Evolutionary conservation across 2,113 vertebrate species (phyloP).

Genomic region (Bubalus kerabau): DNA sequence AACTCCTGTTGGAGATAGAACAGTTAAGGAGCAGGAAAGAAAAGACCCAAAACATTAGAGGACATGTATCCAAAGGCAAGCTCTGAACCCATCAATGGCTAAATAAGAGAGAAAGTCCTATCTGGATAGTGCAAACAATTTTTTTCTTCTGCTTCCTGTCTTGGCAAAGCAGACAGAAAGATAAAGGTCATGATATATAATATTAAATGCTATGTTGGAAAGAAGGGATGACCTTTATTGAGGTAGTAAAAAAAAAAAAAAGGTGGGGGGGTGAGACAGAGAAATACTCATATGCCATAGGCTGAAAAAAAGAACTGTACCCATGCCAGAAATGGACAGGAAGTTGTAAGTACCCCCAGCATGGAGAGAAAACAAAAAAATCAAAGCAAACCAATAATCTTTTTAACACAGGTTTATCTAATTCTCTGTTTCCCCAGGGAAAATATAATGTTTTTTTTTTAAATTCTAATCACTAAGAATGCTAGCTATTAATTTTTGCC

Average conservation of each 20-base stretch:
- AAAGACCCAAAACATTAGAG: neutral
- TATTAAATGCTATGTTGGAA: neutral
- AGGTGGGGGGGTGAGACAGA: fast-evolving
- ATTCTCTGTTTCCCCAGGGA: neutral
- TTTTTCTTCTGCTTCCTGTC: neutral
- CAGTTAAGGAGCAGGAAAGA: neutral
- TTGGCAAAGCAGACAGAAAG: neutral
- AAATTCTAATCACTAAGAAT: neutral
- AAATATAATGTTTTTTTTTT: neutral
- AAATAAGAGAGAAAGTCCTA: neutral
- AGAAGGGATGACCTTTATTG: neutral
- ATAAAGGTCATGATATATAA: neutral
- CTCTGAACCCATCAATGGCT: neutral
- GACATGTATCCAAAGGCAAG: neutral
- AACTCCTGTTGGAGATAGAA: neutral
- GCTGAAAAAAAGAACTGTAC: neutral
- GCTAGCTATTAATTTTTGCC: neutral
- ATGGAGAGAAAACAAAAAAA: neutral
- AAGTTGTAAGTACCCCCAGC: neutral
- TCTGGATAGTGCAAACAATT: neutral
- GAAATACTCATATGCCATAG: neutral
- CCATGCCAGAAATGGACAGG: neutral
- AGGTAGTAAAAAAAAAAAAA: neutral
- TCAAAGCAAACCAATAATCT: neutral
- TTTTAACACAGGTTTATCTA: neutral